Conservation (phyloP, 2,888 invertebrate species). For the Craniophora ligustri region DNA sequence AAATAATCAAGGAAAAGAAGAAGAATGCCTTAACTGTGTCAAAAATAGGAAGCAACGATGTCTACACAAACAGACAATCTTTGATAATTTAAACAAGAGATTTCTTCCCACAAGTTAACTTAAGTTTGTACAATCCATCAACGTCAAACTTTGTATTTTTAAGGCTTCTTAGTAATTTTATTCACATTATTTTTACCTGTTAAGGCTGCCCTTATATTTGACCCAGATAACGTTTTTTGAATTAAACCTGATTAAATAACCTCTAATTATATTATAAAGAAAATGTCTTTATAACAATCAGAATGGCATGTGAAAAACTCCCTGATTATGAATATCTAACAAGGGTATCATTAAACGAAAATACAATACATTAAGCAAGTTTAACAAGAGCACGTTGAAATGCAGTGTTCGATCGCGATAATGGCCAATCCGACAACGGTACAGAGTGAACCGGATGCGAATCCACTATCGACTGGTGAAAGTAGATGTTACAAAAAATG, state of each 20-base stretch:
- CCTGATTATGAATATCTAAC: conserved; percentile 6
- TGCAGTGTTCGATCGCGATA: conserved; percentile 71
- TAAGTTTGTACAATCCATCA: conserved; percentile 25
- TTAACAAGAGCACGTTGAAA: conserved; percentile 58
- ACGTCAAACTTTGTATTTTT: conserved; percentile 29
- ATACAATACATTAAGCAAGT: conserved; percentile 29
- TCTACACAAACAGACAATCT: too few species aligned
- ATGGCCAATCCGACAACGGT: conserved; percentile 78
- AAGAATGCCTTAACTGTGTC: too few species aligned
- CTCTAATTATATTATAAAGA: background rate
- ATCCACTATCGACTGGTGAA: conserved; percentile 84
- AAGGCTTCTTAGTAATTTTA: conserved; percentile 12
- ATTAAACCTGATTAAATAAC: background rate
- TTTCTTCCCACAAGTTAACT: conserved; percentile 4
- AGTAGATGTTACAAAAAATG: conserved; percentile 88
- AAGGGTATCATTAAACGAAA: conserved; percentile 32
- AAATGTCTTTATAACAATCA: background rate
- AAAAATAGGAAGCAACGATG: too few species aligned
- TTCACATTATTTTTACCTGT: conserved; percentile 19
- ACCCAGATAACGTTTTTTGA: conserved; percentile 1
- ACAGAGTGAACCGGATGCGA: conserved; percentile 83
- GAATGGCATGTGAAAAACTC: background rate
- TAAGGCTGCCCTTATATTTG: conserved; percentile 5
- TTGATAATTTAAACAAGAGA: background rate
- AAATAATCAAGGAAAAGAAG: too few species aligned